Conservation (phyloP, 2,113 vertebrate genomes). For the Lasiurus borealis region DNA sequence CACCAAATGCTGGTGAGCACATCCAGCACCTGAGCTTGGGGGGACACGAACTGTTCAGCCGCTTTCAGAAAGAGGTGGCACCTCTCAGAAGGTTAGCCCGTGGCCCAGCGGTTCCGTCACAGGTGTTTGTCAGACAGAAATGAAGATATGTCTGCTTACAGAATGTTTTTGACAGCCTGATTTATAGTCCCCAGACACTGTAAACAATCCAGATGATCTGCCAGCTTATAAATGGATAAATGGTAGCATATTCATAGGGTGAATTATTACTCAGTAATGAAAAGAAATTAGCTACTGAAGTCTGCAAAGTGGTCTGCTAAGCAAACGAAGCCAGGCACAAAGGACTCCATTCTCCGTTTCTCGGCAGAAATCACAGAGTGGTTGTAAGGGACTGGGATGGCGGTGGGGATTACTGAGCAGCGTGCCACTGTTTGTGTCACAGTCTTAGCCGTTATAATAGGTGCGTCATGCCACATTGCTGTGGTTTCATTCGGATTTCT, state of each 20-base stretch:
- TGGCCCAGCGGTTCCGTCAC: background rate
- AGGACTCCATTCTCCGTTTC: background rate
- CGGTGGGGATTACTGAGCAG: background rate
- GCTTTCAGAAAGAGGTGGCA: background rate
- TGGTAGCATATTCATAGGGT: background rate
- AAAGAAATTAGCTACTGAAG: background rate
- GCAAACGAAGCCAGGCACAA: background rate
- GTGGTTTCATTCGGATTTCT: conserved; percentile 26
- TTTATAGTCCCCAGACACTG: conserved; percentile 15
- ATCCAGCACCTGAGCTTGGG: background rate
- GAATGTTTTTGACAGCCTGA: background rate
- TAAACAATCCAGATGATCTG: background rate
- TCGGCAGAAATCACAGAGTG: background rate
- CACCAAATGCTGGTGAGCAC: background rate
- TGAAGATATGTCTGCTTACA: conserved; percentile 8
- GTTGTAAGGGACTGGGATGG: background rate
- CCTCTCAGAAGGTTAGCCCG: background rate
- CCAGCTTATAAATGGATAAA: background rate
- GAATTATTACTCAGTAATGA: background rate
- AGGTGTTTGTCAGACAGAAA: conserved; percentile 26
- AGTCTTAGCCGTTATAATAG: background rate
- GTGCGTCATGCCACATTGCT: background rate
- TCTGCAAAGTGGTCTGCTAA: background rate
- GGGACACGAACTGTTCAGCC: background rate
- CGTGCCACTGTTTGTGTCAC: background rate